Evolutionary conservation across 2,113 vertebrate genomes (phyloP).

Genomic region (Peromyscus polionotus): DNA sequence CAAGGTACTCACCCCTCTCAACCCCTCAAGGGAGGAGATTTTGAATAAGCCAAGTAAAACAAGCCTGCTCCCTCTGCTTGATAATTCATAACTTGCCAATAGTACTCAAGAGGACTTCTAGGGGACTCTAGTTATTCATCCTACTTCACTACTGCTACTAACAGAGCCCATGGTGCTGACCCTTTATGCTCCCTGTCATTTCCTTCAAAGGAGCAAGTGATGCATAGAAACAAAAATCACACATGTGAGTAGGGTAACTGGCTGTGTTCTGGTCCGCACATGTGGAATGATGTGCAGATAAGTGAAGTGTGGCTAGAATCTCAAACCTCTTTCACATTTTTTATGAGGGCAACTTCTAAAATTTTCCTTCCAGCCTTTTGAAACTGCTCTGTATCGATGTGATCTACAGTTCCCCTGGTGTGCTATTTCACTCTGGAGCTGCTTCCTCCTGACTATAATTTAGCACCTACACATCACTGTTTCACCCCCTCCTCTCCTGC

Average conservation of each 20-base stretch:
- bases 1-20: neutral
- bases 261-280: too few species aligned
- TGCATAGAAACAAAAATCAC: neutral
- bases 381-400: neutral
- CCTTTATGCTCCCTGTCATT: neutral
- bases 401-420: too few species aligned
- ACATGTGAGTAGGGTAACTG: neutral
- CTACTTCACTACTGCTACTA: neutral
- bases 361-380: neutral
- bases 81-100: neutral
- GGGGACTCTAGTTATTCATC: neutral
- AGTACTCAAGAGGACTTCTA: neutral
- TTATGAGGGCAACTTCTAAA: neutral
- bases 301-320: neutral
- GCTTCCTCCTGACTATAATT: neutral
- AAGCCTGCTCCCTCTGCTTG: neutral
- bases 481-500: neutral
- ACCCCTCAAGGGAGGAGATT: neutral
- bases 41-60: slow-evolving; percentile 31
- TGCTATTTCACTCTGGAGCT: neutral
- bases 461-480: neutral
- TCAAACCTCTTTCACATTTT: neutral
- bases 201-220: neutral
- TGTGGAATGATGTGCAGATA: neutral
- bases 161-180: neutral